These are phyloP conservation scores for Littorina saxatilis DNA, from an alignment of 1,140 invertebrate genomes.

Conservation along the genomic window DNA sequence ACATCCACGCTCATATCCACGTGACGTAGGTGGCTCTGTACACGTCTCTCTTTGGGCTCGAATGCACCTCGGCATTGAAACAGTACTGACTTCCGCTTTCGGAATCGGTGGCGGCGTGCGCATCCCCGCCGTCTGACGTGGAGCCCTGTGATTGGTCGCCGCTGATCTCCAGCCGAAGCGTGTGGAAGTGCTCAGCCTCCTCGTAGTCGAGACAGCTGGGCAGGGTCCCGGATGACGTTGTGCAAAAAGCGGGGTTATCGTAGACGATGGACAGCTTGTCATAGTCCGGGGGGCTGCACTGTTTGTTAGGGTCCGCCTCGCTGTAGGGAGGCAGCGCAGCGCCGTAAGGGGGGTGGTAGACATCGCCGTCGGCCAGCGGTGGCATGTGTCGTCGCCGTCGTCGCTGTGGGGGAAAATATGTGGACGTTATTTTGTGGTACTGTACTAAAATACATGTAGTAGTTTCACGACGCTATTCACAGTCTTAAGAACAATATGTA, in stretches of 20 bases:
- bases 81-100: not conserved
- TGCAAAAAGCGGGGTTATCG: conserved; percentile 39
- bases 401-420: conserved; percentile 35
- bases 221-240: conserved; percentile 28
- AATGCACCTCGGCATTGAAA: conserved; percentile 31
- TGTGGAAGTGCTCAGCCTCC: not conserved
- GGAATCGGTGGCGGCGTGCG: not conserved
- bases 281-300: conserved; percentile 61
- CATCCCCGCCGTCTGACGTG: not conserved
- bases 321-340: conserved; percentile 63
- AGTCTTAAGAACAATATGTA: no score
- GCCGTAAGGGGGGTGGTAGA: conserved; percentile 62
- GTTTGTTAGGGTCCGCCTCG: conserved; percentile 56
- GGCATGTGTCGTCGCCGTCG: conserved; percentile 25
- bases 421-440: no score
- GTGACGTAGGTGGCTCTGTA: conserved; percentile 42
- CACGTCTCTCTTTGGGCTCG: conserved; percentile 24
- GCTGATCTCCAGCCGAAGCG: conserved; percentile 11
- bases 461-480: no score
- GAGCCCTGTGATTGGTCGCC: not conserved
- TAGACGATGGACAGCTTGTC: conserved; percentile 49
- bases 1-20: conserved; percentile 21
- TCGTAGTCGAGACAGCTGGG: not conserved
- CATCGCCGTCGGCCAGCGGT: conserved; percentile 56
- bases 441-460: no score